phyloP scores from a whole-genome alignment of 2,113 vertebrate genomes.

The Isichthys henryi region DNA sequence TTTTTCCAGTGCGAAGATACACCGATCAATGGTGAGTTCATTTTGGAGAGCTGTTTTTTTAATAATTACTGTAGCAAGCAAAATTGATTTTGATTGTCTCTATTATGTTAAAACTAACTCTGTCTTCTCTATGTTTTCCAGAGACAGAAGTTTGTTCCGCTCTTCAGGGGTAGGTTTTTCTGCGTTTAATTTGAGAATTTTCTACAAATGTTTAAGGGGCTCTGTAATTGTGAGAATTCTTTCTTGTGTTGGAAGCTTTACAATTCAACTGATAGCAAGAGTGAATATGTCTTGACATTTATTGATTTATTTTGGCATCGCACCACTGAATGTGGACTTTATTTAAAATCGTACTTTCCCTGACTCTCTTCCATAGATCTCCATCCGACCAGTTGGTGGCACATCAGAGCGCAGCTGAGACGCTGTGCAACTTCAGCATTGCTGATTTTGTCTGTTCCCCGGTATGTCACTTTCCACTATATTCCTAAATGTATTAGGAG shows the following conservation, averaged over 20 bases:
- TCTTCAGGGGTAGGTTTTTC: conserved; percentile 22
- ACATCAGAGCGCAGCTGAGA: background rate
- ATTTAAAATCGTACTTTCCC: background rate
- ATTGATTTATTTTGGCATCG: too few relatives aligned
- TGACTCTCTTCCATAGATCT: conserved; percentile 7
- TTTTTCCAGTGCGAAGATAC: conserved; percentile 38
- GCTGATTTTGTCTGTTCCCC: conserved; percentile 34
- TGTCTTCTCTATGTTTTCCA: conserved; percentile 13
- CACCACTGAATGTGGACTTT: background rate
- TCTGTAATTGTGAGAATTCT: background rate
- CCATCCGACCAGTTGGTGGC: background rate
- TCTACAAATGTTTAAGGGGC: background rate
- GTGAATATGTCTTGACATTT: background rate
- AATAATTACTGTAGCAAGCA: background rate
- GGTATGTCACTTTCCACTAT: conserved; percentile 26
- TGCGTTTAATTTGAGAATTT: background rate
- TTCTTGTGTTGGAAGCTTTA: background rate
- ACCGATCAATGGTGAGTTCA: conserved; percentile 34
- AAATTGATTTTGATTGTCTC: background rate
- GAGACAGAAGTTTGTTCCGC: conserved; percentile 23
- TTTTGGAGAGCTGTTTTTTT: background rate
- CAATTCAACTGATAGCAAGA: background rate
- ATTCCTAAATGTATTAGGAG: background rate
- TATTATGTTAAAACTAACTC: background rate
- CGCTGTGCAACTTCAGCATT: conserved; percentile 34